Percentiles rank a stretch among this genome's conserved stretches.
These are phyloP conservation scores for Zoanthus sociatus DNA, from an alignment of 92 coral and sea anemone species.

Conservation along the genomic window DNA sequence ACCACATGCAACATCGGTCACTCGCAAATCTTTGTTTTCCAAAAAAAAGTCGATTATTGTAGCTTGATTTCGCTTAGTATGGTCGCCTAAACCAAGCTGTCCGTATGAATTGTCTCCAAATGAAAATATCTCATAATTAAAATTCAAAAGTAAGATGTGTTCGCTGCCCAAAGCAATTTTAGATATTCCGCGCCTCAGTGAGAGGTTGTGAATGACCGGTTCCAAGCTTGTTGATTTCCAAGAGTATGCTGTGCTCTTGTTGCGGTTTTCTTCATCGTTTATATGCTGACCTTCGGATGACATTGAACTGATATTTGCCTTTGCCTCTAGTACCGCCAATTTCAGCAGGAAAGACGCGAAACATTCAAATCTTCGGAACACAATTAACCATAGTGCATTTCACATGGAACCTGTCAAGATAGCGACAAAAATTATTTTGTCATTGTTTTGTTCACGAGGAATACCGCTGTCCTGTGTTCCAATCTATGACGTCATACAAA, in stretches of 20 bases:
- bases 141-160: constrained; percentile 86
- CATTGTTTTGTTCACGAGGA: constrained; percentile 42
- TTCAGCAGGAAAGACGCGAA: constrained; percentile 8
- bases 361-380: neutral
- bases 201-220: constrained; percentile 74
- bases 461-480: constrained; percentile 33
- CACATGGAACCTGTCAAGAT: constrained; percentile 36
- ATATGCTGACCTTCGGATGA: constrained; percentile 38
- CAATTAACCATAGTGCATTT: constrained; percentile 22
- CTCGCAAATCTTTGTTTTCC: constrained; percentile 57
- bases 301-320: constrained; percentile 2
- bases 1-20: constrained; percentile 85
- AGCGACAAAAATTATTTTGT: constrained; percentile 12
- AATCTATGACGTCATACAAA: constrained; percentile 23
- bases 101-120: constrained; percentile 90
- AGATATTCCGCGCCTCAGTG: constrained; percentile 81
- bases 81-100: constrained; percentile 94
- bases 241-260: constrained; percentile 83
- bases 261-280: constrained; percentile 65
- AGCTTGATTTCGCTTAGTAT: constrained; percentile 70
- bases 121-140: constrained; percentile 77
- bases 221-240: constrained; percentile 95
- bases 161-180: constrained; percentile 90
- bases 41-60: constrained; percentile 66
- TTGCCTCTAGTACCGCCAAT: constrained; percentile 2